Conservation (phyloP, 2,113 vertebrate species). For the Neoarius graeffei region DNA sequence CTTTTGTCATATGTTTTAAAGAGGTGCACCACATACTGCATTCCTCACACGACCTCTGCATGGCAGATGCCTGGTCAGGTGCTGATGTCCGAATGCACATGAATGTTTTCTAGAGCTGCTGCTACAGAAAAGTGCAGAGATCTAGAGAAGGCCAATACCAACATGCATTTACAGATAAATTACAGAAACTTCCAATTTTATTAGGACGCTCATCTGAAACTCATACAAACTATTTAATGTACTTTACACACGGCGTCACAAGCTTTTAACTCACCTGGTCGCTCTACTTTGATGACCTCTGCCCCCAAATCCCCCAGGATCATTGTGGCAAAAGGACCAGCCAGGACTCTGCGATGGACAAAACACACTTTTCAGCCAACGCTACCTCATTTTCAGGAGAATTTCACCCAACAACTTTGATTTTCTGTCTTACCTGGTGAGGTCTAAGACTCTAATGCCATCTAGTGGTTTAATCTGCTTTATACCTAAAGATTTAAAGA, state of each 20-base stretch:
- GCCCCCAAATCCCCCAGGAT: conserved; percentile 94
- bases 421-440: conserved; percentile 41
- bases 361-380: background rate
- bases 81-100: no score
- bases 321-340: conserved; percentile 95
- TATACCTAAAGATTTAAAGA: conserved; percentile 11
- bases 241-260: background rate
- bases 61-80: no score
- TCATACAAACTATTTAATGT: background rate
- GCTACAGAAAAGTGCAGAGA: background rate
- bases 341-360: conserved; percentile 79
- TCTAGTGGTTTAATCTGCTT: conserved; percentile 49
- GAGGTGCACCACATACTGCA: no score
- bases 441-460: conserved; percentile 54
- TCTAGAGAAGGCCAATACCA: background rate
- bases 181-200: no score
- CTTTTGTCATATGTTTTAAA: no score
- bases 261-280: conserved; percentile 77
- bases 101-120: background rate
- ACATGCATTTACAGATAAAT: background rate
- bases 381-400: background rate
- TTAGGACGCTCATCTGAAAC: background rate
- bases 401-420: background rate
- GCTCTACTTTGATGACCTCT: conserved; percentile 94
- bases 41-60: no score